Conservation (phyloP, 64 coral and sea anemone species). For the Montipora sp. region DNA sequence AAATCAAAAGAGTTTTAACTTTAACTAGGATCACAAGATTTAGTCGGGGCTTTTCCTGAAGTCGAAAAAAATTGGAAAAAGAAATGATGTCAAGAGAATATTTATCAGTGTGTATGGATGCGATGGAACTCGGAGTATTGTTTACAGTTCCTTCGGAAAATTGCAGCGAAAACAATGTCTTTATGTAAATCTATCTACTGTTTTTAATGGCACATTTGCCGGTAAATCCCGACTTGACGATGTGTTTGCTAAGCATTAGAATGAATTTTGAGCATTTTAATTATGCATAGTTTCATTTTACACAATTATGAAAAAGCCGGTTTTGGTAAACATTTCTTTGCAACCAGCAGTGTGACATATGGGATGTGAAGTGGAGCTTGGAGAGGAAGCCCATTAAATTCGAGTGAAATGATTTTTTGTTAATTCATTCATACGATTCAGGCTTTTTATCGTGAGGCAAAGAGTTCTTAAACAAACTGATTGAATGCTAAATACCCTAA, state of each 20-base stretch:
- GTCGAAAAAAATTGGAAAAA: background rate
- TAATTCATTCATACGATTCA: too few species aligned
- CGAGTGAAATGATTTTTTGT: too few species aligned
- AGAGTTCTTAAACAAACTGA: background rate
- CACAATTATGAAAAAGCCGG: background rate
- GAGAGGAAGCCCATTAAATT: too few species aligned
- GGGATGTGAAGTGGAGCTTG: background rate
- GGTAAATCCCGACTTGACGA: constrained; percentile 17
- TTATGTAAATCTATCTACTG: constrained; percentile 9
- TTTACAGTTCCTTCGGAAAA: constrained; percentile 83
- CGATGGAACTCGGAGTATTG: constrained; percentile 63
- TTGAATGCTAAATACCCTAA: too few species aligned
- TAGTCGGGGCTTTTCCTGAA: constrained; percentile 22
- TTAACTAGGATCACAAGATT: background rate
- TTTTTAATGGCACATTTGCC: constrained; percentile 48
- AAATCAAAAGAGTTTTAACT: constrained; percentile 14
- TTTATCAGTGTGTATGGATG: constrained; percentile 20
- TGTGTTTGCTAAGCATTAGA: constrained; percentile 1
- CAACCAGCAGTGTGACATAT: background rate
- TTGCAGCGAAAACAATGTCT: background rate
- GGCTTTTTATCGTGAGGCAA: background rate
- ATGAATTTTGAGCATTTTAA: constrained; percentile 1
- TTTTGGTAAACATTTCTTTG: background rate
- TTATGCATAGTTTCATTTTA: background rate
- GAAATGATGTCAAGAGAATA: constrained; percentile 8